phyloP scores from a whole-genome alignment of 2,797 vertebrate genomes.

The Heterohyrax brucei region DNA sequence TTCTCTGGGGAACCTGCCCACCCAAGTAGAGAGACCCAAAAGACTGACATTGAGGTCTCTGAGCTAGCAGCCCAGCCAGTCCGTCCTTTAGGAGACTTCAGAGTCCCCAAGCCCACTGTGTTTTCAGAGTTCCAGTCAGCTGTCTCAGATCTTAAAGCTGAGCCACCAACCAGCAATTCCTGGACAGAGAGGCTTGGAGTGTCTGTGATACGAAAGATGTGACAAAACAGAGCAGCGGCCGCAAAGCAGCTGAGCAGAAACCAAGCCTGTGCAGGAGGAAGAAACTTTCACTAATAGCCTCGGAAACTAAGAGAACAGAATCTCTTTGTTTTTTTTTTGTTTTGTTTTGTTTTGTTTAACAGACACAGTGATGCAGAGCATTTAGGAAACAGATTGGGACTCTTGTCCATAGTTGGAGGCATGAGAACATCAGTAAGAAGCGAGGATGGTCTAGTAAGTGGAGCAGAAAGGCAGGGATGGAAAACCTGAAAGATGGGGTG shows the following conservation, averaged over 20 bases:
- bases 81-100: background rate
- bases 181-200: background rate
- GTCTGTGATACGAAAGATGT: background rate
- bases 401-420: background rate
- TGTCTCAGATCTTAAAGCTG: background rate
- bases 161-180: background rate
- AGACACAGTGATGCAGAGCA: background rate
- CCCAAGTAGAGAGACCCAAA: background rate
- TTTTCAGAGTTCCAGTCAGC: background rate
- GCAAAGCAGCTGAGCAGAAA: background rate
- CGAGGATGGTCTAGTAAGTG: constrained; percentile 14
- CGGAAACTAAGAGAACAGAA: background rate
- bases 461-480: background rate
- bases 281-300: background rate
- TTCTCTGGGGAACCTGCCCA: background rate
- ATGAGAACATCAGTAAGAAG: background rate
- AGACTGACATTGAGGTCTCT: background rate
- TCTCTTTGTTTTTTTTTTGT: too few species aligned
- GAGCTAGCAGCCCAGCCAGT: background rate
- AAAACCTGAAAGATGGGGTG: background rate
- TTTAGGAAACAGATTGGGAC: background rate
- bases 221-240: background rate
- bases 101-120: background rate
- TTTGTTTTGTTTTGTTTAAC: background rate
- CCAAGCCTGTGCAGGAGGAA: background rate